phyloP scores from a whole-genome alignment of 2,888 invertebrate species.

The Drosophila nigritarsus region DNA sequence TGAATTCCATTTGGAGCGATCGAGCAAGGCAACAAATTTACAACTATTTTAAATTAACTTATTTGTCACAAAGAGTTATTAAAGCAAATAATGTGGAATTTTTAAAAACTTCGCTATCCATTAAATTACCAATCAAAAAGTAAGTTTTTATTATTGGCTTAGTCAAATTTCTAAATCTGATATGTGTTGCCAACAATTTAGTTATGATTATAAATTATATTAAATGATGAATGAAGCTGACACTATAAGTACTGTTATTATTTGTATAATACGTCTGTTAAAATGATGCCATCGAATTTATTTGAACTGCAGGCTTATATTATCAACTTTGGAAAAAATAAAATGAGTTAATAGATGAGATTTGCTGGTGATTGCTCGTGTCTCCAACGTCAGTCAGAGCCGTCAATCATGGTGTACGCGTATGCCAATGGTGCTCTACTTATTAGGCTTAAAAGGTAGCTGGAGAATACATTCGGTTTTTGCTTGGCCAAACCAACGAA shows the following conservation, averaged over 20 bases:
- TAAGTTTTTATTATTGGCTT: too few species aligned
- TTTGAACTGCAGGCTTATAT: background rate
- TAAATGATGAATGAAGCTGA: background rate
- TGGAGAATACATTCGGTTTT: constrained; percentile 19
- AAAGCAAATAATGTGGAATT: background rate
- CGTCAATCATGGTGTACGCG: constrained; percentile 47
- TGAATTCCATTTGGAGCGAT: too few species aligned
- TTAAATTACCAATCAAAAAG: too few species aligned
- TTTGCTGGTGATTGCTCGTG: constrained; percentile 22
- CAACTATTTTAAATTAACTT: background rate
- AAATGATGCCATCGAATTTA: background rate
- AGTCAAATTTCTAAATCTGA: too few species aligned
- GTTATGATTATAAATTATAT: background rate
- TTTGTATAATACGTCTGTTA: too few species aligned
- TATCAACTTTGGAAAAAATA: background rate
- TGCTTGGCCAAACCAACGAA: constrained; percentile 5
- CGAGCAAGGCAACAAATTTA: background rate
- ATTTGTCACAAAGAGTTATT: background rate
- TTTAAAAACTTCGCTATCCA: background rate
- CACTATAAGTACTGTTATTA: too few species aligned
- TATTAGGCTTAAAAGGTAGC: constrained; percentile 56
- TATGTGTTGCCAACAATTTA: background rate
- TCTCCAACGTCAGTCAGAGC: constrained; percentile 29
- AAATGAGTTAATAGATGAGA: background rate
- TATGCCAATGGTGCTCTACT: constrained; percentile 43